A percentile compares a stretch with the other conserved stretches of the same genome.
Conservation (phyloP, 2,888 invertebrate species). For the Anthophora plumipes region DNA sequence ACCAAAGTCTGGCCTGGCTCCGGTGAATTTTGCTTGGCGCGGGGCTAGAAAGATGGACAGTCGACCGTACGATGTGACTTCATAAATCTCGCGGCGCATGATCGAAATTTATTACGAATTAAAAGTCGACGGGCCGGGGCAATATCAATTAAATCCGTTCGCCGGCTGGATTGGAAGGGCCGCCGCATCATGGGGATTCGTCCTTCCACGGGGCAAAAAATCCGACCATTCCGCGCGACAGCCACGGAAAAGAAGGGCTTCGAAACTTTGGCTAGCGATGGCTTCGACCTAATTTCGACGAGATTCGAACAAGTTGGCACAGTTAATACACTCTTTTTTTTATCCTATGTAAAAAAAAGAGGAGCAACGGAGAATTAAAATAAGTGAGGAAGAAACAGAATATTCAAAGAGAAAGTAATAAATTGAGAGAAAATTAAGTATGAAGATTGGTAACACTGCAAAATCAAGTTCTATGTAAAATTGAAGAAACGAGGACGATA, state of each 20-base stretch:
- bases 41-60: slow-evolving; percentile 57
- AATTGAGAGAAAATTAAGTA: too few relatives aligned
- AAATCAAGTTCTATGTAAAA: too few relatives aligned
- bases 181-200: slow-evolving; percentile 57
- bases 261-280: slow-evolving; percentile 45
- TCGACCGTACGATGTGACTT: slow-evolving; percentile 67
- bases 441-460: too few relatives aligned
- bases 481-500: too few relatives aligned
- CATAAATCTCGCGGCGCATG: slow-evolving; percentile 79
- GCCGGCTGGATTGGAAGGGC: slow-evolving; percentile 47
- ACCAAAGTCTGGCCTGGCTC: slow-evolving; percentile 23
- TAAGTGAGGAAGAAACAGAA: too few relatives aligned
- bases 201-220: slow-evolving; percentile 61
- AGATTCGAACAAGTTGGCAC: neutral
- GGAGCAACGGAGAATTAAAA: too few relatives aligned
- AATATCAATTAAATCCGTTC: slow-evolving; percentile 81
- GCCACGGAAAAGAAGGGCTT: slow-evolving; percentile 44
- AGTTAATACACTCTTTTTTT: too few relatives aligned
- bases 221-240: slow-evolving; percentile 38
- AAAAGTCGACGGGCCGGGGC: slow-evolving; percentile 73
- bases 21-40: slow-evolving; percentile 52
- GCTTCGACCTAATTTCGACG: slow-evolving; percentile 34
- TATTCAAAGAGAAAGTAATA: too few relatives aligned
- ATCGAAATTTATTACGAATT: slow-evolving; percentile 82
- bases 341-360: too few relatives aligned